Percentiles rank a stretch among this genome's conserved stretches.
Evolutionary conservation across 1,140 invertebrate genomes (phyloP).

Genomic region (Chironomus striatipennis): DNA sequence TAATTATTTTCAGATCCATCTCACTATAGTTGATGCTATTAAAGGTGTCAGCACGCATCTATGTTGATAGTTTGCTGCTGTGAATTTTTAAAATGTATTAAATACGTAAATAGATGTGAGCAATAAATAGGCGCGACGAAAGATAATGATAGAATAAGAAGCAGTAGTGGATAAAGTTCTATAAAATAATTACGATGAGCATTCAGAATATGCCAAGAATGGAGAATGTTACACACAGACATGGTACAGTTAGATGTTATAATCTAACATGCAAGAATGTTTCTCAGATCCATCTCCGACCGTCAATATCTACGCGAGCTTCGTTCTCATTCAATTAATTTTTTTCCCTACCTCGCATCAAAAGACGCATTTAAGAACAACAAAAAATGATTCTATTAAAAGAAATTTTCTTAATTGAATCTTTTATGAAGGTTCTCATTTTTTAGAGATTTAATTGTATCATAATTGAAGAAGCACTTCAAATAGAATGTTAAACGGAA

Average conservation of each 20-base stretch:
- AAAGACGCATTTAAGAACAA: too few relatives aligned
- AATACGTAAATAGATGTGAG: neutral
- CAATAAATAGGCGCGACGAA: neutral
- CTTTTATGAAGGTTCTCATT: too few relatives aligned
- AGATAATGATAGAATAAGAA: neutral
- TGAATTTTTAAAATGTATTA: neutral
- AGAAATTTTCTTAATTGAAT: too few relatives aligned
- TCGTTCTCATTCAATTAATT: too few relatives aligned
- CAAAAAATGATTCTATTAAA: too few relatives aligned
- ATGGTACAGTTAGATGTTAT: neutral
- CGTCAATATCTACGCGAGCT: too few relatives aligned
- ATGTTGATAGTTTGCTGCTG: conserved; percentile 6
- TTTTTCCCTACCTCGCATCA: too few relatives aligned
- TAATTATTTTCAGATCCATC: neutral
- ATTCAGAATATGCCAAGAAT: conserved; percentile 13
- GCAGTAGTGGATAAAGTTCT: neutral
- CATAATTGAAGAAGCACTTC: too few relatives aligned
- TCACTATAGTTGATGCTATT: neutral
- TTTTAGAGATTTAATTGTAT: too few relatives aligned
- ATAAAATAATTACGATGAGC: conserved; percentile 3
- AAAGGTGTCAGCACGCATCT: conserved; percentile 5
- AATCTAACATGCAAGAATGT: neutral
- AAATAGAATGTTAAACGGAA: too few relatives aligned
- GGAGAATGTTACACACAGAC: neutral
- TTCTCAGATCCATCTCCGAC: too few relatives aligned